These are phyloP conservation scores for Typhlichthys subterraneus DNA, from an alignment of 2,797 vertebrate genomes.

Conservation along the genomic window DNA sequence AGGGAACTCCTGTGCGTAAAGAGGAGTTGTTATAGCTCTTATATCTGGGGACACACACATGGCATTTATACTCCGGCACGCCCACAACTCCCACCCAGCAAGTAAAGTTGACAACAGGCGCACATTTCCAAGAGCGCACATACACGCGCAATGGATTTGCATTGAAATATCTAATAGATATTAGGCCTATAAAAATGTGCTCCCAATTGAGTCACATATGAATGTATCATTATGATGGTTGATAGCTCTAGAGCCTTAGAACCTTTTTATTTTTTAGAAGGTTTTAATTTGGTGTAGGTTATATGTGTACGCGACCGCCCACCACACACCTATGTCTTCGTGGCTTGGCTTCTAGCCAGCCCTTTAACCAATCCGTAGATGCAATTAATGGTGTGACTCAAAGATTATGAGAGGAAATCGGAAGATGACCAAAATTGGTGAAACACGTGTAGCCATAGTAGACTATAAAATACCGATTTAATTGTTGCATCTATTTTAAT, in stretches of 20 bases:
- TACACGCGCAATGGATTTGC: not conserved
- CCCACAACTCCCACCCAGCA: conserved; percentile 53
- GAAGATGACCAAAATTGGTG: no score
- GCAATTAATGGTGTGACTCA: no score
- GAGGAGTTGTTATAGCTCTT: conserved; percentile 20
- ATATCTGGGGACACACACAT: conserved; percentile 36
- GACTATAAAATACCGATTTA: no score
- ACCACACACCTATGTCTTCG: not conserved
- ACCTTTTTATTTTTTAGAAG: conserved; percentile 9
- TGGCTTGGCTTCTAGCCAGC: conserved; percentile 17
- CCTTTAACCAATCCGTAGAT: conserved; percentile 27
- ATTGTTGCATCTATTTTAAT: no score
- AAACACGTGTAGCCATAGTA: no score
- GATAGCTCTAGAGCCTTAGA: not conserved
- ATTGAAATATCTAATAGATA: conserved; percentile 27
- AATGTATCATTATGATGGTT: no score
- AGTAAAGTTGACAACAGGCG: conserved; percentile 7
- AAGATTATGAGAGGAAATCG: not conserved
- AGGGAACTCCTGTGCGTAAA: conserved; percentile 28
- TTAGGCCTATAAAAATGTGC: not conserved
- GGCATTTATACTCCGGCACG: conserved; percentile 67
- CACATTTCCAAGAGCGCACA: conserved; percentile 9
- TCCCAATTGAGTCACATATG: not conserved
- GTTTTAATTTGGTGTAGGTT: no score
- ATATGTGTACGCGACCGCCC: not conserved